Evolutionary conservation across 2,888 invertebrate genomes (phyloP), one percentile per base, ranked within the genome.

Genomic region (Norana najaformis): DNA sequence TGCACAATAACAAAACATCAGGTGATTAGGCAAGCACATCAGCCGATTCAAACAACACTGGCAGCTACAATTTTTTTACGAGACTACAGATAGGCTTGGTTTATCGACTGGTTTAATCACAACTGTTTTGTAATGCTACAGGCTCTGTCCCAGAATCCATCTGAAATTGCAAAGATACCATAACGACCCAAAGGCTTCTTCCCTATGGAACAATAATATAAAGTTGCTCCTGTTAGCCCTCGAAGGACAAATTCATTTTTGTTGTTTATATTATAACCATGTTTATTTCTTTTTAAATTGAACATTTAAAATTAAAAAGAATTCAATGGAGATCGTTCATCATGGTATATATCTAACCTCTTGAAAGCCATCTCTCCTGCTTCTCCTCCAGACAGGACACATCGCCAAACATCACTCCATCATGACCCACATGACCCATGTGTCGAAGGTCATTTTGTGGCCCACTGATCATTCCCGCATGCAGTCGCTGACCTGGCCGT

Each of bases 391-490:
- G 95, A 93, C 97, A 94, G 11, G 92, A 47, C 18, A 99, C 96
- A 95, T 99, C 98, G 4, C 99, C 99, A 95, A 99, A 99, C 94
- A 97, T 98, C 41, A 98, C 98, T 0, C 99, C 99, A 95, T 99
- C 99, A 85, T 98, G 96, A 0, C 99, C 99, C 30, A 99, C 98
- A 94, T 99, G 99, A 20, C 97, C 97, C 0, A 98, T 99, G 94
- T 99, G 99, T 93, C 98, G 97, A 37, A 99, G 96, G 95, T 99
- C 99, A 83, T 98, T 98, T 94, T 99, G 98, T 0, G 99, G 99
- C 91, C 97, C 97, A 89, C 98, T 98, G 93, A 99, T 99, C 98
- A 97, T 95, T 95, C 97, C 97, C 37, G 91, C 90, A n/a, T 89
- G 88, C 18, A 92, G 82, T 35, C 89, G 89, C 82, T 41, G 47